Evolutionary conservation across 1,140 invertebrate genomes (phyloP), one percentile per base, ranked within the genome.

Genomic region (Augochlora pura): DNA sequence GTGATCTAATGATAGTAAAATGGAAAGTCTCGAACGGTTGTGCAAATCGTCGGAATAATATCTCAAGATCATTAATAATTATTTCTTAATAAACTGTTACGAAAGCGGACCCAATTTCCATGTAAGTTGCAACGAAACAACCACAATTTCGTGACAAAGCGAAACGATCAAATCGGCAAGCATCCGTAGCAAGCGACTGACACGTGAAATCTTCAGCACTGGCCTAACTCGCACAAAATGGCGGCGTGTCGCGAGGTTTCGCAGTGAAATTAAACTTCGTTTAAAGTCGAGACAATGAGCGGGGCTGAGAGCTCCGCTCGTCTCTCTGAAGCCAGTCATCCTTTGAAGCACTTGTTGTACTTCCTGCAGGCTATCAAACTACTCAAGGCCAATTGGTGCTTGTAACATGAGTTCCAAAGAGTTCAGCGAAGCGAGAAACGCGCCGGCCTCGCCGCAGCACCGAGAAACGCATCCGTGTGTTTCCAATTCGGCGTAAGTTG

Each of bases 291-390:
- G 46, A 57, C 25, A 42, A 38, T 27, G 39, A 0, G 5, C 0
- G 14, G 23, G 9, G 14, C 16, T 6, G 39, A 12, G 63, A 75
- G n/a, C 42, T 39, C 42, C 16, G 21, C 16, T 39, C 5, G 38
- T 54, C 52, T 57, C 2, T 2, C 6, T 18, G n/a, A 39, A 54
- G n/a, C 38, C 18, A 66, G 32, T 39, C 9, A 6, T 21, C 25
- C 63, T 42, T 57, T 25, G n/a, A 5, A 14, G 18, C 49, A 54
- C 46, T 65, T 66, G 27, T 46, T 62, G 72, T 65, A 39, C 32
- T 66, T 75, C 32, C 62, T 65, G 32, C 14, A 52, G 46, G n/a
- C 32, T 64, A 65, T 75, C 46, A 42, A 75, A 42, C 72, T 25
- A 66, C 73, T 75, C 63, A 52, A 67, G 49, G 38, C 32, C 38